Evolutionary conservation across 1,140 invertebrate species (phyloP), one percentile per base, ranked within the genome.

Genomic region (Platyura marginata): DNA sequence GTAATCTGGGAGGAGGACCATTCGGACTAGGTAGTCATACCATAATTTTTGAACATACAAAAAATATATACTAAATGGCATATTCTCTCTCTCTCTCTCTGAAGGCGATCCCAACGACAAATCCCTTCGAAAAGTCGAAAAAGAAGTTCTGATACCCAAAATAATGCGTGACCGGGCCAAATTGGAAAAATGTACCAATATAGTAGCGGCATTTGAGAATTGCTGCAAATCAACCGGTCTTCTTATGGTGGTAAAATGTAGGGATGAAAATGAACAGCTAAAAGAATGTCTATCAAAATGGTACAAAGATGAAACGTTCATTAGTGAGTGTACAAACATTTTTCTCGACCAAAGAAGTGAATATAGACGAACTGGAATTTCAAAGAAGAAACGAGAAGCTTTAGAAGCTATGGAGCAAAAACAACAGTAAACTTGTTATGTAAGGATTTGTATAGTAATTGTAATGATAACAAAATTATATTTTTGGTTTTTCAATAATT

Each of bases 61-160:
- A 29, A 29, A 29, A 6, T 6, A 8, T 29, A 13, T 29, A 6
- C 13, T 29, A 13, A 8, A 29, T 8, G 13, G 13, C 6, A 29
- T n/a, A n/a, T n/a, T n/a, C n/a, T n/a, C n/a, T n/a, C n/a, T 8
- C 13, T 20, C 16, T 20, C 19, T 38, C 18, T 38, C 18, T 20
- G 3, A 38, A 87, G 89, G 89, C 44, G 85, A 94, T 70, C 89
- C 89, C 9, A 65, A 87, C 54, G 85, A 91, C 57, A 68, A 51
- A 51, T 63, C 54, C n/a, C 60, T 94, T 38, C 67, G 89, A 53
- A 86, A 77, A 70, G 80, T 91, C 2, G 89, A 94, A 64, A 63
- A 60, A 33, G 81, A 92, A 53, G 72, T 93, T 34, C 50, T 92
- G 34, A 83, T 94, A 59, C 80, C 86, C 2, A 81, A 86, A 63